Base-by-base conservation (phyloP, 1,140 invertebrate genomes). In the Paralvinella palmiformis region DNA sequence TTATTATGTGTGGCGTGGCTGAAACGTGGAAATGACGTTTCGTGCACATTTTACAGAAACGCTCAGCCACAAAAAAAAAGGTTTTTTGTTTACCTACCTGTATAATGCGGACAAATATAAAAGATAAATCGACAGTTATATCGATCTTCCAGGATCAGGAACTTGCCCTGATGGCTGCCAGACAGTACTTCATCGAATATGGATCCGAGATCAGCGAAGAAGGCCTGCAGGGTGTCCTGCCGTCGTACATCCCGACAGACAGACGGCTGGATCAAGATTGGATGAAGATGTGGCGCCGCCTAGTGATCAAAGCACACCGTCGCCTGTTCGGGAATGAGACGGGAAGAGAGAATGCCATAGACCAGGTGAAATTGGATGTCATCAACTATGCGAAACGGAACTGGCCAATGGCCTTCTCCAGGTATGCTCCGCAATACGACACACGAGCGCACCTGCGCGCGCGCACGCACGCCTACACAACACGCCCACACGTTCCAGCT, bases 111-210 rank as follows among this genome's bases (percentile, higher is more conserved):
- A n/a, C n/a, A n/a, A n/a, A n/a, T n/a, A n/a, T n/a, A n/a, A n/a
- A n/a, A n/a, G n/a, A n/a, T n/a, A n/a, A n/a, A n/a, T n/a, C n/a
- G n/a, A n/a, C n/a, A n/a, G n/a, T n/a, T n/a, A n/a, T n/a, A 57
- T 33, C 27, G 27, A 20, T 32, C 58, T 32, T 44, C 7, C 41
- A 60, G 58, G 58, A 60, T 20, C 33, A 20, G 22, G 58, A 60
- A 6, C 35, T 60, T 22, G 35, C 58, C 13, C 20, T 60, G 10
- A 32, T 60, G 2, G 35, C 41, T 24, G 58, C 58, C 24, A 20
- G 32, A 20, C 58, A 60, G 35, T 60, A 41, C 41, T 60, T 41
- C 58, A 45, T 60, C 13, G 58, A 60, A 13, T 41, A 44, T 32
- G 58, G 58, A 2, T 32, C 24, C 20, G 27, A 27, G 33, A 31